A percentile compares a stretch with the other conserved stretches of the same genome.
phyloP scores from a whole-genome alignment of 2,888 invertebrate species.

The Octonoba sinensis region DNA sequence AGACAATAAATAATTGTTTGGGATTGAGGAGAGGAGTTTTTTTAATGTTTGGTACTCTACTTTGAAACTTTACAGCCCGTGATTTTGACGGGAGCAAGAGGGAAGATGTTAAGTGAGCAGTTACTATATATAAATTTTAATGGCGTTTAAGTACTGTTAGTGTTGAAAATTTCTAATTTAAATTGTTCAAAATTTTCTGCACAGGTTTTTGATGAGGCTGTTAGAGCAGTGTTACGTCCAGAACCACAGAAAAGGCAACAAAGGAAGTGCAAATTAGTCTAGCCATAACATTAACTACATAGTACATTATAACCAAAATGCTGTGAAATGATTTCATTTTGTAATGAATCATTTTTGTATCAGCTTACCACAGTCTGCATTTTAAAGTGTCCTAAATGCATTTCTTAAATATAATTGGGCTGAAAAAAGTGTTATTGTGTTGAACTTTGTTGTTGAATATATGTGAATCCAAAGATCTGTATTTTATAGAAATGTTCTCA shows the following conservation, averaged over 20 bases:
- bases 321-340: slow-evolving; percentile 36
- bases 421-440: slow-evolving; percentile 51
- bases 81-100: too few relatives aligned
- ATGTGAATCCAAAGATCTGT: slow-evolving; percentile 20
- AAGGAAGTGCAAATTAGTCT: slow-evolving; percentile 64
- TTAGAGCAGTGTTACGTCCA: slow-evolving; percentile 95
- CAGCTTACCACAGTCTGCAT: slow-evolving; percentile 34
- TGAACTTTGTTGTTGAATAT: slow-evolving; percentile 20
- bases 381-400: slow-evolving; percentile 49
- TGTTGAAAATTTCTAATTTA: too few relatives aligned
- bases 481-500: slow-evolving; percentile 14
- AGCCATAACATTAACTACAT: slow-evolving; percentile 44
- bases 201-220: slow-evolving; percentile 98
- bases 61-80: too few relatives aligned
- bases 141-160: too few relatives aligned
- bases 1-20: too few relatives aligned
- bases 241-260: slow-evolving; percentile 64
- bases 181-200: too few relatives aligned
- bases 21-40: too few relatives aligned
- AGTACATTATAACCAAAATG: slow-evolving; percentile 44
- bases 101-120: too few relatives aligned
- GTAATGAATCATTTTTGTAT: slow-evolving; percentile 28
- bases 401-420: slow-evolving; percentile 49
- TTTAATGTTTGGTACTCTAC: too few relatives aligned
- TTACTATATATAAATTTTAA: too few relatives aligned